Percentiles rank a stretch among this genome's conserved stretches.
These are phyloP conservation scores for Magallana ariakensis DNA, from an alignment of 1,140 invertebrate species.

Conservation along the genomic window DNA sequence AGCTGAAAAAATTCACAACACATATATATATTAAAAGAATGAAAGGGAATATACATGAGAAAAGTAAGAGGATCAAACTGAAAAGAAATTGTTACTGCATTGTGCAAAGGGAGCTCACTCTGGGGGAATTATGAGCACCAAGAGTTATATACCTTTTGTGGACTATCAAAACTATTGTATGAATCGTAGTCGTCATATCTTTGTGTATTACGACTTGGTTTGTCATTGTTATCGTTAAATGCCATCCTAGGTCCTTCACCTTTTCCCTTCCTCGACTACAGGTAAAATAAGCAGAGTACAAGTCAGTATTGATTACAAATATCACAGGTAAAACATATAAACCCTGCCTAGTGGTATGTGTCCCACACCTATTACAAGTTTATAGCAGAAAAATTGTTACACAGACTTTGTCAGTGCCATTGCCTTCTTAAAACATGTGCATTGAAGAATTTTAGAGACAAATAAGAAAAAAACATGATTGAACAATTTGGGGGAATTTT, in stretches of 20 bases:
- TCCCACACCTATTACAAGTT: too few relatives aligned
- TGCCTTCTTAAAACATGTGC: too few relatives aligned
- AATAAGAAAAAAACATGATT: too few relatives aligned
- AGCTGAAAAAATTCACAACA: too few relatives aligned
- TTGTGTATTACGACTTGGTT: not conserved
- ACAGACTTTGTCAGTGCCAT: too few relatives aligned
- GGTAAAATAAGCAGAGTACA: not conserved
- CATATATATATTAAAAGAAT: not conserved
- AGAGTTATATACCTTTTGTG: constrained; percentile 18
- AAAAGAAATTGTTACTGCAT: not conserved
- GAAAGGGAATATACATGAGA: not conserved
- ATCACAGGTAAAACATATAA: too few relatives aligned
- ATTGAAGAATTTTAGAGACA: too few relatives aligned
- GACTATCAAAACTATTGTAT: constrained; percentile 15
- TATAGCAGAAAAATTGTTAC: too few relatives aligned
- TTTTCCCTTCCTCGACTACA: constrained; percentile 31
- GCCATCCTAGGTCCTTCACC: constrained; percentile 41
- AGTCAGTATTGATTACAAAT: too few relatives aligned
- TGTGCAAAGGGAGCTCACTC: constrained; percentile 20
- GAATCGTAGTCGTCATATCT: not conserved
- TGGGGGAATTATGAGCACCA: not conserved
- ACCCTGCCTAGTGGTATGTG: too few relatives aligned
- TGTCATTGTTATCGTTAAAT: constrained; percentile 22
- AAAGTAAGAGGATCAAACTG: not conserved
- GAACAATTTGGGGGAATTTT: too few relatives aligned